Evolutionary conservation across 30 jellyfish, hydroid and myxozoan species (phyloP).

Genomic region (Rhopilema esculentum): DNA sequence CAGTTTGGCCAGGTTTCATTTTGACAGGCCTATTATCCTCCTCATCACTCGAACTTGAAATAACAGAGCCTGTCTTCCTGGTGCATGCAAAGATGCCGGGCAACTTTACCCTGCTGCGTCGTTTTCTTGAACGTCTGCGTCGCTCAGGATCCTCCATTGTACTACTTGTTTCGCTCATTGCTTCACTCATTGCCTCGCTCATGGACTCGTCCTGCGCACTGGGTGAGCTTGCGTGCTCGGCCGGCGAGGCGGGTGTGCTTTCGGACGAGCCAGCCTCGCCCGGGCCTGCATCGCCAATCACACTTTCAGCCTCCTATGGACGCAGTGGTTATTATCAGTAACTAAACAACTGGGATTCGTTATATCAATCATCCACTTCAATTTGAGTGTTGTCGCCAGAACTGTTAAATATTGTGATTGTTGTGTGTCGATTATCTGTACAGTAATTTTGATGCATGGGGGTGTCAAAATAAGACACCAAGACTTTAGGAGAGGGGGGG

Average conservation of each 20-base stretch:
- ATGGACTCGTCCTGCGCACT: conserved; percentile 40
- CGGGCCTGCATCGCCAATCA: neutral
- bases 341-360: no score
- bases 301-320: neutral
- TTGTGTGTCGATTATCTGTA: no score
- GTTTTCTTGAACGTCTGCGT: conserved; percentile 27
- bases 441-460: no score
- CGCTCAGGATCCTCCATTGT: conserved; percentile 53
- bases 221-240: conserved; percentile 44
- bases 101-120: conserved; percentile 50
- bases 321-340: neutral
- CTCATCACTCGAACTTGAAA: conserved; percentile 72
- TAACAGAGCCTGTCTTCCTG: conserved; percentile 42
- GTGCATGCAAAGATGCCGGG: conserved; percentile 76
- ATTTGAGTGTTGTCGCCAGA: no score
- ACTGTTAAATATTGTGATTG: no score
- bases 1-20: conserved; percentile 12
- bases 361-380: no score
- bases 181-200: conserved; percentile 34
- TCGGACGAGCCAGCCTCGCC: conserved; percentile 45
- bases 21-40: conserved; percentile 62
- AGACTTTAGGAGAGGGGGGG: no score
- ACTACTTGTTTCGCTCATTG: conserved; percentile 53
- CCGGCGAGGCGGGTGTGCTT: conserved; percentile 43
- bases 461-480: no score